Percentiles rank a stretch among this genome's conserved stretches.
Evolutionary conservation across 2,888 invertebrate species (phyloP).

Genomic region (Nomada flava): DNA sequence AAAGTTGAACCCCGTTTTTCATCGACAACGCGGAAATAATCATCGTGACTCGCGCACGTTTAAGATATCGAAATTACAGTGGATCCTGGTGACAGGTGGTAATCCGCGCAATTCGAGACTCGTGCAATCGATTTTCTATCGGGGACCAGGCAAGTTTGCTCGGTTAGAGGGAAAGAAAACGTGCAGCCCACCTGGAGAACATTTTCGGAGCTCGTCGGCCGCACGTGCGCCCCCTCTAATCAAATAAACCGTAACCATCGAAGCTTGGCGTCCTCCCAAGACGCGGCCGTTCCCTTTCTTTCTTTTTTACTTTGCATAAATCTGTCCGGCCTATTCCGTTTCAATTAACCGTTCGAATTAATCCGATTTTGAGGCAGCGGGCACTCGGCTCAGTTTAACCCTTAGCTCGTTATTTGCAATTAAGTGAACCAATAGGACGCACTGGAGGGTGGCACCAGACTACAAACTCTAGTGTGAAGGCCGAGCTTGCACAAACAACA

Average conservation of each 20-base stretch:
- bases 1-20: conserved; percentile 16
- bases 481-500: conserved; percentile 82
- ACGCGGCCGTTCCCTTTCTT: conserved; percentile 4
- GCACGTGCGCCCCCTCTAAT: conserved; percentile 51
- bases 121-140: not conserved
- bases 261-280: conserved; percentile 57
- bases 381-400: conserved; percentile 7
- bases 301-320: conserved; percentile 51
- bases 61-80: not conserved
- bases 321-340: conserved; percentile 52
- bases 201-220: conserved; percentile 17
- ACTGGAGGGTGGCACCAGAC: conserved; percentile 62
- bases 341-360: conserved; percentile 62
- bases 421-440: conserved; percentile 63
- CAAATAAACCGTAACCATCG: conserved; percentile 54
- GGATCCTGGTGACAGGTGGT: not conserved
- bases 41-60: no score
- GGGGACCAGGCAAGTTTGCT: not conserved
- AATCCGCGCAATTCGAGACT: not conserved
- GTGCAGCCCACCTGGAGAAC: conserved; percentile 31
- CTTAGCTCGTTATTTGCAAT: conserved; percentile 67
- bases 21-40: not conserved
- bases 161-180: conserved; percentile 34
- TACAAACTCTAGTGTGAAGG: conserved; percentile 73
- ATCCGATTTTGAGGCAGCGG: conserved; percentile 52